Evolutionary conservation across 2,113 vertebrate species (phyloP).

Genomic region (Microtus richardsoni): DNA sequence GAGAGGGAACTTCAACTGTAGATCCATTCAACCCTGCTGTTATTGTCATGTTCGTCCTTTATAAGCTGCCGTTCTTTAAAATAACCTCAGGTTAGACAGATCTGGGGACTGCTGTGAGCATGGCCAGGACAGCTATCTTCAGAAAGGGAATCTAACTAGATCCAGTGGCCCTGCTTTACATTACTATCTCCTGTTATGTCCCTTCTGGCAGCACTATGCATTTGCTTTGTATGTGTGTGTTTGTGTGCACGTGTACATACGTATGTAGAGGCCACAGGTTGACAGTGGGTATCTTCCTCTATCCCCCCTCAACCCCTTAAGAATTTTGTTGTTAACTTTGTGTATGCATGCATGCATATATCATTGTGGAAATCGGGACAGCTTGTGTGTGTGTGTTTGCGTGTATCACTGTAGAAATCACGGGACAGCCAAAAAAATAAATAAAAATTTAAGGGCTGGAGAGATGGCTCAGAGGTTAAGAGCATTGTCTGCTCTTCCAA

Average conservation of each 20-base stretch:
- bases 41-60: not conserved
- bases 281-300: not conserved
- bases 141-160: constrained; percentile 13
- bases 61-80: not conserved
- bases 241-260: not conserved
- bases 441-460: no score
- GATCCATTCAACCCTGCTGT: not conserved
- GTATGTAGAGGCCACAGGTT: not conserved
- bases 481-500: no score
- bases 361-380: not conserved
- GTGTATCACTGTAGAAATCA: no score
- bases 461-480: no score
- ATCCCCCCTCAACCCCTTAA: not conserved
- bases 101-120: not conserved
- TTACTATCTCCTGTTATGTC: not conserved
- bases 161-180: not conserved
- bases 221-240: not conserved
- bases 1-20: not conserved
- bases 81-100: not conserved
- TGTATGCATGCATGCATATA: not conserved
- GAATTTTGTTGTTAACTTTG: not conserved
- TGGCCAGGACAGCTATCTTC: constrained; percentile 3
- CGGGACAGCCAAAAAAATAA: not conserved
- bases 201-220: not conserved
- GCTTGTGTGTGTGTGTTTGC: not conserved